Evolutionary conservation across 1,140 invertebrate species (phyloP).

Genomic region (Alviniconcha marisindica): DNA sequence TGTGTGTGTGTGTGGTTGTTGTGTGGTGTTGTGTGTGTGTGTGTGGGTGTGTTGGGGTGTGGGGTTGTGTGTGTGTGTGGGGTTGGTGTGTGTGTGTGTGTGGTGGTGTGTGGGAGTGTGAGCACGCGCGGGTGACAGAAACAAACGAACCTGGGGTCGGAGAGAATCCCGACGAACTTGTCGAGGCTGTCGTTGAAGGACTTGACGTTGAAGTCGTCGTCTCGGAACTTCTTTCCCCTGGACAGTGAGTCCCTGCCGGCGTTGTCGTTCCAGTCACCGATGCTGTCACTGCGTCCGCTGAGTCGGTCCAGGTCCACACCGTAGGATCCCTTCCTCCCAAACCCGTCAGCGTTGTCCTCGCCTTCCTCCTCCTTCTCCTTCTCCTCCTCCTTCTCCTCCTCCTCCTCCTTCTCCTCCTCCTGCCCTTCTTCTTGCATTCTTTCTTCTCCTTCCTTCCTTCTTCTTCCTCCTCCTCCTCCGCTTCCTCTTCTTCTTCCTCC

Average conservation of each 20-base stretch:
- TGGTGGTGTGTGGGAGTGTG: no score
- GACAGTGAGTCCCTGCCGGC: neutral
- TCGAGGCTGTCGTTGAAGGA: constrained; percentile 53
- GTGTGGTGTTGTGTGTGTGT: no score
- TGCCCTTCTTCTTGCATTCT: neutral
- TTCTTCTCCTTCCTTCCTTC: neutral
- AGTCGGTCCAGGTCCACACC: neutral
- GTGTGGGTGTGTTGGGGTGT: no score
- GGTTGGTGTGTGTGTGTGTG: no score
- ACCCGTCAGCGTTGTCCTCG: neutral
- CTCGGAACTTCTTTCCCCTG: constrained; percentile 7
- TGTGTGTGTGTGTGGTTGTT: no score
- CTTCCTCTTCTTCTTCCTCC: no score
- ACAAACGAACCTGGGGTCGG: constrained; percentile 38
- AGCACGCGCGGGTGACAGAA: no score
- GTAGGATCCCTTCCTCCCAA: neutral
- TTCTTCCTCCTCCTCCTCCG: neutral
- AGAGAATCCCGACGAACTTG: constrained; percentile 51
- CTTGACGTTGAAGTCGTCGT: constrained; percentile 43
- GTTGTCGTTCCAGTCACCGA: no score
- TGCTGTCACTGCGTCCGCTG: no score
- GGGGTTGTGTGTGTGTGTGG: no score
- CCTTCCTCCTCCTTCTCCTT: neutral
- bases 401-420: neutral
- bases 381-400: neutral